Conservation (phyloP, 2,888 invertebrate species). For the Gibbula magus region DNA sequence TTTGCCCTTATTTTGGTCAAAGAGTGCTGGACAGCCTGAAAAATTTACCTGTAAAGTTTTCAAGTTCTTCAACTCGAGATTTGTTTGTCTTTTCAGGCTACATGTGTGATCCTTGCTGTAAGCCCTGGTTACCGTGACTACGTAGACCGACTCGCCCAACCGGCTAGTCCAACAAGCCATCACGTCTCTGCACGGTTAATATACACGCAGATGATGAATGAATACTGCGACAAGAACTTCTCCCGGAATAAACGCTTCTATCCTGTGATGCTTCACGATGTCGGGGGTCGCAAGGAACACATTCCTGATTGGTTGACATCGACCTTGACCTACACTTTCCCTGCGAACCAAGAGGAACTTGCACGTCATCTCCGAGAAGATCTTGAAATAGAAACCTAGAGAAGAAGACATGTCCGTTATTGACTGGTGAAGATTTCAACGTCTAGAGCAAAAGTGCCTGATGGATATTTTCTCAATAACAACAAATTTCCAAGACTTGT, state of each 20-base stretch:
- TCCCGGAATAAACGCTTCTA: neutral
- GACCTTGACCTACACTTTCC: neutral
- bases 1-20: no score
- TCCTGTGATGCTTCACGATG: neutral
- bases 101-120: neutral
- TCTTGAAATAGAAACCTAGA: neutral
- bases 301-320: neutral
- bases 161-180: neutral
- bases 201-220: neutral
- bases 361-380: neutral
- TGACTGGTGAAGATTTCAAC: no score
- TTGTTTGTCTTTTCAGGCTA: slow-evolving; percentile 9
- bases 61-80: no score
- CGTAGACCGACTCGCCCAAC: neutral
- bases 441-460: no score
- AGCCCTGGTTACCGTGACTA: neutral
- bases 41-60: no score
- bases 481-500: no score
- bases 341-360: neutral
- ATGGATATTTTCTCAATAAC: no score
- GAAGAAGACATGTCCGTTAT: no score
- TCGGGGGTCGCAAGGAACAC: neutral
- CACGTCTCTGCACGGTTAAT: neutral
- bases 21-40: no score
- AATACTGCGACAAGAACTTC: slow-evolving; percentile 10